These are phyloP conservation scores for Sinocyclocheilus maitianheensis DNA, from an alignment of 2,113 vertebrate species.

Conservation along the genomic window DNA sequence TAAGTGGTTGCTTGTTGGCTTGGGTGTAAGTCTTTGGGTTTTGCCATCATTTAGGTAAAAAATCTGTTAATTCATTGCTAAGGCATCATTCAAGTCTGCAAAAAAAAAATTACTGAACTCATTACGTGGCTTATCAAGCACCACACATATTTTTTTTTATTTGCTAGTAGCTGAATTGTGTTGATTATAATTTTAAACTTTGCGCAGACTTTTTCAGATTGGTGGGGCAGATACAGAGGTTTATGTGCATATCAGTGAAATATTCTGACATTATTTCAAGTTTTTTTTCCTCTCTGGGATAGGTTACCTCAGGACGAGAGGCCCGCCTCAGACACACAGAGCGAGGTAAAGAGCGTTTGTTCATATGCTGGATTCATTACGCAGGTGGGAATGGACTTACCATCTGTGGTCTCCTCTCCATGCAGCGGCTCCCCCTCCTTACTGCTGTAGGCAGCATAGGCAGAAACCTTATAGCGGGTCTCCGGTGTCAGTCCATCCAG, in stretches of 20 bases:
- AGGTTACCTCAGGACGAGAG: conserved; percentile 48
- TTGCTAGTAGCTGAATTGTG: background rate
- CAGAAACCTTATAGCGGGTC: conserved; percentile 91
- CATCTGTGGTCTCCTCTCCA: conserved; percentile 91
- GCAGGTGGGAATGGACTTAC: conserved; percentile 72
- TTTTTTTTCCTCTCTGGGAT: conserved; percentile 7
- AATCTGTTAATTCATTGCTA: no score
- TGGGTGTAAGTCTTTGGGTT: background rate
- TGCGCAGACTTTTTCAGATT: background rate
- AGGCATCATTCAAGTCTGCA: no score
- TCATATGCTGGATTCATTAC: conserved; percentile 44
- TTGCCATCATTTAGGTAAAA: background rate
- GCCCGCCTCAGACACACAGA: conserved; percentile 32
- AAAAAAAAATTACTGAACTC: background rate
- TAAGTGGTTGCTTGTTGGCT: background rate
- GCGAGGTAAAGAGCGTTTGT: background rate
- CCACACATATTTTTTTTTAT: background rate
- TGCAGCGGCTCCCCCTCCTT: conserved; percentile 88
- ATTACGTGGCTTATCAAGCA: background rate
- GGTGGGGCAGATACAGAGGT: background rate
- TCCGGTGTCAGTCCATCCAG: conserved; percentile 90
- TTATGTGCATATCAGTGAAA: conserved; percentile 18
- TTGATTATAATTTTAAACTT: no score
- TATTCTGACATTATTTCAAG: conserved; percentile 34
- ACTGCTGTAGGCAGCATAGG: conserved; percentile 84